Percentiles rank a stretch among this genome's conserved stretches.
phyloP scores from a whole-genome alignment of 2,797 vertebrate species.

The Onychomys arenicola region DNA sequence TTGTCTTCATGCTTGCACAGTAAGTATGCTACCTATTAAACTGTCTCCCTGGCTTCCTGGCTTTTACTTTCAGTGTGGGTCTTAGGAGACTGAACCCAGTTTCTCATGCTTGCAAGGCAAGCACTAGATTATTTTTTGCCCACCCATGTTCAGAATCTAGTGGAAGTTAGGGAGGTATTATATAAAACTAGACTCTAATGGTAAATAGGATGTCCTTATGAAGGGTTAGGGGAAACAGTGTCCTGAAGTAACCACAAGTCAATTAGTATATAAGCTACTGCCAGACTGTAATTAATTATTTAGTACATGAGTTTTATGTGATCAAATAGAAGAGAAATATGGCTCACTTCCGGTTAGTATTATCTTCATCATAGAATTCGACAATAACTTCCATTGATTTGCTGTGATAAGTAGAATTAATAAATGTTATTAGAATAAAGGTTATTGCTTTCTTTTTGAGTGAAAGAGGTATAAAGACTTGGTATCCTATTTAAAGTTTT shows the following conservation, averaged over 20 bases:
- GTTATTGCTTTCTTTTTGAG: not conserved
- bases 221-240: not conserved
- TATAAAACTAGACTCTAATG: not conserved
- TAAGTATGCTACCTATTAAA: no score
- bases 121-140: not conserved
- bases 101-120: not conserved
- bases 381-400: not conserved
- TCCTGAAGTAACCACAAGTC: not conserved
- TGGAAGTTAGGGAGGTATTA: not conserved
- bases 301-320: not conserved
- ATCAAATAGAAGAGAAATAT: not conserved
- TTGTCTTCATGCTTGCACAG: not conserved
- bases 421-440: not conserved
- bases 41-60: not conserved
- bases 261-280: not conserved
- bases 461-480: not conserved
- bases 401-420: not conserved
- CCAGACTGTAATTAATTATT: not conserved
- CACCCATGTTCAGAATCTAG: not conserved
- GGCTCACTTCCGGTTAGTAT: not conserved
- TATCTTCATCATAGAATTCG: not conserved
- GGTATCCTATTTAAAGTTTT: not conserved
- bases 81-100: not conserved
- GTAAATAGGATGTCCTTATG: not conserved
- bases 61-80: not conserved